These are phyloP conservation scores for Hippocampus guttulatus DNA, from an alignment of 2,113 vertebrate species.

Conservation along the genomic window DNA sequence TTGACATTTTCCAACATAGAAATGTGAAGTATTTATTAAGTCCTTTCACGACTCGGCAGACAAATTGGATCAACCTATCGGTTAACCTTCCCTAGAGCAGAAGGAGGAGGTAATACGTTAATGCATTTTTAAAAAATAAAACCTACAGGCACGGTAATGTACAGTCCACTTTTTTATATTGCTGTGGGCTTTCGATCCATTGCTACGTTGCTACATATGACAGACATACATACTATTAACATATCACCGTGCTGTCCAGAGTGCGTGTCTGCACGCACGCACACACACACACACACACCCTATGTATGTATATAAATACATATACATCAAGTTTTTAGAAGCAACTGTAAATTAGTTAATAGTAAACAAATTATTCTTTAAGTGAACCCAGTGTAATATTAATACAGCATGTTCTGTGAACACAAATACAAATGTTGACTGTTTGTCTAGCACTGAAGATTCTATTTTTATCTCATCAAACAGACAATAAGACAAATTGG, in stretches of 20 bases:
- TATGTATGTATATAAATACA: background rate
- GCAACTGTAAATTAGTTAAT: background rate
- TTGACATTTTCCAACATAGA: slow-evolving; percentile 69
- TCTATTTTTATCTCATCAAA: slow-evolving; percentile 23
- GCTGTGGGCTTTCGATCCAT: too few species aligned
- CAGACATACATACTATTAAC: background rate
- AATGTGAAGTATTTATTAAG: slow-evolving; percentile 72
- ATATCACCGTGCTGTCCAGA: background rate
- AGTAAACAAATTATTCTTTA: background rate
- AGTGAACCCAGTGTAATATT: slow-evolving; percentile 1
- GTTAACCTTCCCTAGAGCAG: slow-evolving; percentile 72
- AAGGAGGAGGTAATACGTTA: slow-evolving; percentile 52
- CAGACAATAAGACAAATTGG: slow-evolving; percentile 8
- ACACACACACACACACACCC: too few species aligned
- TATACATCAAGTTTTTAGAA: background rate
- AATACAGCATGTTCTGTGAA: slow-evolving; percentile 12
- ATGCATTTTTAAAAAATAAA: slow-evolving; percentile 61
- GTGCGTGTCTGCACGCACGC: background rate
- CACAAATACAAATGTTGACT: slow-evolving; percentile 11
- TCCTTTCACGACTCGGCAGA: slow-evolving; percentile 67
- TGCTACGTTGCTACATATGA: too few species aligned
- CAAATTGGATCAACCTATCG: slow-evolving; percentile 75
- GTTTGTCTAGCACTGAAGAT: slow-evolving; percentile 24
- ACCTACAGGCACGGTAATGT: slow-evolving; percentile 31
- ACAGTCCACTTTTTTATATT: background rate